Percentiles rank a stretch among this genome's conserved stretches.
Evolutionary conservation across 2,888 invertebrate species (phyloP).

Genomic region (Lypha dubia): DNA sequence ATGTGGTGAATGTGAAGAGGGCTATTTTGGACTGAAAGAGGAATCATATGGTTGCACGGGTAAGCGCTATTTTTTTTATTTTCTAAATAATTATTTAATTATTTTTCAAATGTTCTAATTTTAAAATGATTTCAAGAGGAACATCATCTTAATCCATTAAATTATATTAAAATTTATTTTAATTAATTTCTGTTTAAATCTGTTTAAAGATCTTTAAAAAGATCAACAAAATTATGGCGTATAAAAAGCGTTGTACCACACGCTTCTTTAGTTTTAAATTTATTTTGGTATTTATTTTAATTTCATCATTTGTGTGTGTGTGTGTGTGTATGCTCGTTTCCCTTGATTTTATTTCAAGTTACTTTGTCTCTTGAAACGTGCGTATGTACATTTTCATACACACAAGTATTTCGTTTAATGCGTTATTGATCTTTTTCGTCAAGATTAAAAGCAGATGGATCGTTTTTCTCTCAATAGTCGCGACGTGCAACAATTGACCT

Average conservation of each 20-base stretch:
- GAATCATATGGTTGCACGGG: conserved; percentile 79
- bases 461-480: conserved; percentile 63
- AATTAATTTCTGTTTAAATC: background rate
- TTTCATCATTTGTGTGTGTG: conserved; percentile 20
- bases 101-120: background rate
- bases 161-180: conserved; percentile 51
- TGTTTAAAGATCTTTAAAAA: conserved; percentile 15
- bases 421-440: conserved; percentile 57
- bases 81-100: background rate
- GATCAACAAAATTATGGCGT: conserved; percentile 24
- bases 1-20: conserved; percentile 89
- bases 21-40: conserved; percentile 87
- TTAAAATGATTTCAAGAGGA: conserved; percentile 54
- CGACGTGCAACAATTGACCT: conserved; percentile 73
- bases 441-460: conserved; percentile 76
- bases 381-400: conserved; percentile 12
- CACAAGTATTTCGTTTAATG: conserved; percentile 15
- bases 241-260: conserved; percentile 45
- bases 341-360: conserved; percentile 45
- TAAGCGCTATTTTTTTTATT: conserved; percentile 76
- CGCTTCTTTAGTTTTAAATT: conserved; percentile 61
- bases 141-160: conserved; percentile 42
- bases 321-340: conserved; percentile 14
- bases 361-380: conserved; percentile 41
- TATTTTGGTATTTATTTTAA: conserved; percentile 25